Conservation (phyloP, 2,797 vertebrate genomes). For the Gobio occitaniae region DNA sequence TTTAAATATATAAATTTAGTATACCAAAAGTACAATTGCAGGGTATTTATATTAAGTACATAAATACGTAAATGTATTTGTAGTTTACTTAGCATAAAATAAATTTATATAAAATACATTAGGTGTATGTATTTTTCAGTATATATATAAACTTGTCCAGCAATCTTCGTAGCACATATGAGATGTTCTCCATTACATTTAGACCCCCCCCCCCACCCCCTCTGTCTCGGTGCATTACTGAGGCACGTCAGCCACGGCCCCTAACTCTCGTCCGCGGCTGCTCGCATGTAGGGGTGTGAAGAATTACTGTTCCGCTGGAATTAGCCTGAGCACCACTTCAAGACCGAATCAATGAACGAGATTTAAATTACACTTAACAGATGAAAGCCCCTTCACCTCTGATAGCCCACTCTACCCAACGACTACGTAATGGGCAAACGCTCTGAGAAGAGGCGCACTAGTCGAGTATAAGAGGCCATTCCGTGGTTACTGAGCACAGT, state of each 20-base stretch:
- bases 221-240: slow-evolving; percentile 11
- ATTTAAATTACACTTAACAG: slow-evolving; percentile 69
- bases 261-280: background rate
- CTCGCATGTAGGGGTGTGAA: slow-evolving; percentile 44
- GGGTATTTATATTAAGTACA: no score
- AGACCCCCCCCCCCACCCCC: background rate
- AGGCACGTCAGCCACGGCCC: slow-evolving; percentile 9
- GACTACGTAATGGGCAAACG: slow-evolving; percentile 35
- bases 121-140: no score
- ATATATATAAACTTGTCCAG: background rate
- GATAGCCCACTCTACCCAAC: slow-evolving; percentile 64
- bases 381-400: slow-evolving; percentile 66
- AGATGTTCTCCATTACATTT: slow-evolving; percentile 20
- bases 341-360: slow-evolving; percentile 66
- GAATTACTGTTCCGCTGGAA: slow-evolving; percentile 61
- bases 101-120: no score
- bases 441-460: slow-evolving; percentile 13
- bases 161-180: background rate
- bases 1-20: no score
- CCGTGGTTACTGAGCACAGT: background rate
- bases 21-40: no score
- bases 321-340: slow-evolving; percentile 70
- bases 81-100: no score
- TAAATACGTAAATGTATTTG: no score
- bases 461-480: slow-evolving; percentile 5